phyloP scores from a whole-genome alignment of 1,140 invertebrate genomes.

The Ruditapes philippinarum region DNA sequence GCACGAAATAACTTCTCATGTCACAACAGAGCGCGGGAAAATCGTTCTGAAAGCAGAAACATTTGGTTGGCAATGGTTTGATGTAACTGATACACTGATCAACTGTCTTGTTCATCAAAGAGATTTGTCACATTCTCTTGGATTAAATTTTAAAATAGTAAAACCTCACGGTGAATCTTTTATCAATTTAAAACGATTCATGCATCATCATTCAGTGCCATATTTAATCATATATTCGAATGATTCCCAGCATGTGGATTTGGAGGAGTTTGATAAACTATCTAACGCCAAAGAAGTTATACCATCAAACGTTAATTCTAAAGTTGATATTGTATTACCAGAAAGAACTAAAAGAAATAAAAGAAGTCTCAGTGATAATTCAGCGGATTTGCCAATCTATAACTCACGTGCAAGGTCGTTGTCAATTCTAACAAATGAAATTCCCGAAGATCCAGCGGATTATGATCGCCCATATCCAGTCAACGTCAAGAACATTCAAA shows the following conservation, averaged over 20 bases:
- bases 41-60: conserved; percentile 72
- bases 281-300: conserved; percentile 33
- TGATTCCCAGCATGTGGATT: conserved; percentile 81
- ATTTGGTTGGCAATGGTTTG: conserved; percentile 83
- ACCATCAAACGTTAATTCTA: conserved; percentile 1
- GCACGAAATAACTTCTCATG: conserved; percentile 80
- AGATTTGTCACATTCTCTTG: conserved; percentile 79
- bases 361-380: conserved; percentile 55
- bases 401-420: conserved; percentile 55
- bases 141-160: conserved; percentile 78
- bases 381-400: conserved; percentile 46
- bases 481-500: conserved; percentile 74
- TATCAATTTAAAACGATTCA: conserved; percentile 77
- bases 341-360: conserved; percentile 56
- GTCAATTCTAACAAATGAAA: conserved; percentile 85
- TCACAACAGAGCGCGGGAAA: conserved; percentile 75
- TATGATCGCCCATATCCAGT: conserved; percentile 71
- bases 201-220: conserved; percentile 82
- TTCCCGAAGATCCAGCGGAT: conserved; percentile 82
- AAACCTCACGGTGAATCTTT: conserved; percentile 72
- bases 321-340: conserved; percentile 34
- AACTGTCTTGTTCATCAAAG: conserved; percentile 77
- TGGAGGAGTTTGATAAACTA: conserved; percentile 77
- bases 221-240: conserved; percentile 87
- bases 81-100: conserved; percentile 80